These are phyloP conservation scores for Eupsilia transversa DNA, from an alignment of 2,888 invertebrate genomes.

Conservation along the genomic window DNA sequence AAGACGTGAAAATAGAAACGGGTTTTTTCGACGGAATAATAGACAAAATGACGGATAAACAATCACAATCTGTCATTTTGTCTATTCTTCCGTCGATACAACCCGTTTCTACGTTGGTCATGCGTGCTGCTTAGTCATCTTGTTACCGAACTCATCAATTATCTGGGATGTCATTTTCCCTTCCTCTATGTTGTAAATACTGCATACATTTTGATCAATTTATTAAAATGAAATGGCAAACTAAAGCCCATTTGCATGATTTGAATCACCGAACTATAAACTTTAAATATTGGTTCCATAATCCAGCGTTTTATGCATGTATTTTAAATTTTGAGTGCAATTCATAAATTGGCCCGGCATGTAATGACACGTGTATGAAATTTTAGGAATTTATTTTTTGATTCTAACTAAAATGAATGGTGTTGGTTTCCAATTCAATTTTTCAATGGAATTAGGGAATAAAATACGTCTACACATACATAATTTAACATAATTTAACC, in stretches of 20 bases:
- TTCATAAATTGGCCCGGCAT: slow-evolving; percentile 13
- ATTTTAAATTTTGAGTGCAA: slow-evolving; percentile 27
- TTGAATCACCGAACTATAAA: slow-evolving; percentile 31
- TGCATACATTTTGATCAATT: slow-evolving; percentile 4
- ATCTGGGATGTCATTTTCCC: neutral
- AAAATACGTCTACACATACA: neutral
- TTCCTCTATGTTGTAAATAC: neutral
- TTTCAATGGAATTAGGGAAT: neutral
- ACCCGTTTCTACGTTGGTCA: too few relatives aligned
- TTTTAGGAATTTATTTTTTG: slow-evolving; percentile 18
- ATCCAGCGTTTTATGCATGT: slow-evolving; percentile 1
- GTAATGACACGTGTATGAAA: slow-evolving; percentile 15
- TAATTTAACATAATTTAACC: too few relatives aligned
- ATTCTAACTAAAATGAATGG: slow-evolving; percentile 7
- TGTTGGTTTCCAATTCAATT: neutral
- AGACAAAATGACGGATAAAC: too few relatives aligned
- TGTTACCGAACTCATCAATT: neutral
- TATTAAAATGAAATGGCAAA: slow-evolving; percentile 25
- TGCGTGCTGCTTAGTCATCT: neutral
- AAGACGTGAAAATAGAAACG: neutral
- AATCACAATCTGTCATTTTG: too few relatives aligned
- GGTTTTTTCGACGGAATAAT: too few relatives aligned
- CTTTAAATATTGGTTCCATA: slow-evolving; percentile 24
- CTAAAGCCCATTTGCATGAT: slow-evolving; percentile 36
- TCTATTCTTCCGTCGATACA: too few relatives aligned